phyloP scores from a whole-genome alignment of 2,113 vertebrate genomes.

The Pithys albifrons region DNA sequence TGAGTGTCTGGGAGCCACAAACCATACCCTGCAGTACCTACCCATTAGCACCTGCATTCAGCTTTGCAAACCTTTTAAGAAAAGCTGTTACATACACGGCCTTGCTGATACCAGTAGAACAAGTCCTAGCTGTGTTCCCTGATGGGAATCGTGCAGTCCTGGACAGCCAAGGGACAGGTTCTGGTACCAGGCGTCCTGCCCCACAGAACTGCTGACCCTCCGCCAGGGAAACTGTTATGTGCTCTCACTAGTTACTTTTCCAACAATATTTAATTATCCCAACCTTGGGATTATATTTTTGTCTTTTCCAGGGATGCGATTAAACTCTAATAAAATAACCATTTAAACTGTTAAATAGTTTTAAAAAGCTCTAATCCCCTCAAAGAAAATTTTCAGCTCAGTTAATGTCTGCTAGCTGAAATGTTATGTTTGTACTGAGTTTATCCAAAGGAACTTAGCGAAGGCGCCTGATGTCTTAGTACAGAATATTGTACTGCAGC shows the following conservation, averaged over 20 bases:
- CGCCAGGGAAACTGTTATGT: not conserved
- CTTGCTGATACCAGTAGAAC: not conserved
- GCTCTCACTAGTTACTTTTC: not conserved
- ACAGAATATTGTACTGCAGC: not conserved
- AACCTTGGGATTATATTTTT: not conserved
- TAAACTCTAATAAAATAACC: constrained; percentile 40
- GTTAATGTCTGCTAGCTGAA: constrained; percentile 27
- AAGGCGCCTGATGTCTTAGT: not conserved
- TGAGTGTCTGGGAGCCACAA: not conserved
- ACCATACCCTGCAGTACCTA: not conserved
- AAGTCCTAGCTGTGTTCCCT: not conserved
- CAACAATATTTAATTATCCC: not conserved
- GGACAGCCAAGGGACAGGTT: fast-evolving
- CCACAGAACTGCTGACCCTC: not conserved
- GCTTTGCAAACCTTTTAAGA: not conserved
- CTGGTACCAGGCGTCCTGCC: not conserved
- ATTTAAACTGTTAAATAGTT: constrained; percentile 7
- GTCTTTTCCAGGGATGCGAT: not conserved
- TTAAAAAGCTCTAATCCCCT: constrained; percentile 53
- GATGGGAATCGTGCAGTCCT: not conserved
- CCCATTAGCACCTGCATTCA: not conserved
- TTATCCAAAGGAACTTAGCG: constrained; percentile 36
- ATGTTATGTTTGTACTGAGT: not conserved
- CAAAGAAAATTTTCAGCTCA: not conserved
- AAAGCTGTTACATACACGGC: fast-evolving